Conservation (phyloP, 2,113 vertebrate genomes). For the Cochlearius cochlearius region DNA sequence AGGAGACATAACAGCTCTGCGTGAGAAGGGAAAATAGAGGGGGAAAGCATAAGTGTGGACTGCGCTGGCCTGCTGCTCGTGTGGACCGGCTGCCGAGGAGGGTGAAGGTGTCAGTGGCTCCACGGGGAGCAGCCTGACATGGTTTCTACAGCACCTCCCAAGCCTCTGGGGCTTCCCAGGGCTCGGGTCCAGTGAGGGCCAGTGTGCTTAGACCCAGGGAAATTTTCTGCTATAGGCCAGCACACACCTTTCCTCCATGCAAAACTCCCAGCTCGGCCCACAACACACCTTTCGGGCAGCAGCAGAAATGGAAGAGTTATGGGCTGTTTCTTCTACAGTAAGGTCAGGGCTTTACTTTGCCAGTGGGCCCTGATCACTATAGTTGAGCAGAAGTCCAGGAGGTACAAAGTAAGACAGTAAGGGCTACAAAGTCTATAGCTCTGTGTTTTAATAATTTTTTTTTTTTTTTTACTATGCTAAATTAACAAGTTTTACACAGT, state of each 20-base stretch:
- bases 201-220: neutral
- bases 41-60: neutral
- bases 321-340: neutral
- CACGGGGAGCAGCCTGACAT: neutral
- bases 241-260: neutral
- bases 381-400: neutral
- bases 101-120: neutral
- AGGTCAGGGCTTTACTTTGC: neutral
- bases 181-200: rapidly evolving
- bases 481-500: neutral
- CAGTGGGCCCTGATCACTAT: too few relatives aligned
- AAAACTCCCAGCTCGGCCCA: neutral
- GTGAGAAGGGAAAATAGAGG: neutral
- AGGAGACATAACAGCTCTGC: neutral
- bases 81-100: neutral
- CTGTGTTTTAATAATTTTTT: neutral
- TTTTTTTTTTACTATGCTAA: neutral
- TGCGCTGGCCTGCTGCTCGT: neutral
- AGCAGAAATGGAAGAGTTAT: neutral
- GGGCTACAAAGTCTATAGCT: neutral
- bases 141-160: neutral
- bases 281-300: neutral
- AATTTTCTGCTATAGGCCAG: neutral
- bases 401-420: neutral
- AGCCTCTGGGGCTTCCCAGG: neutral